Conservation (phyloP, 1,140 invertebrate species). For the Reticulitermes speratus region DNA sequence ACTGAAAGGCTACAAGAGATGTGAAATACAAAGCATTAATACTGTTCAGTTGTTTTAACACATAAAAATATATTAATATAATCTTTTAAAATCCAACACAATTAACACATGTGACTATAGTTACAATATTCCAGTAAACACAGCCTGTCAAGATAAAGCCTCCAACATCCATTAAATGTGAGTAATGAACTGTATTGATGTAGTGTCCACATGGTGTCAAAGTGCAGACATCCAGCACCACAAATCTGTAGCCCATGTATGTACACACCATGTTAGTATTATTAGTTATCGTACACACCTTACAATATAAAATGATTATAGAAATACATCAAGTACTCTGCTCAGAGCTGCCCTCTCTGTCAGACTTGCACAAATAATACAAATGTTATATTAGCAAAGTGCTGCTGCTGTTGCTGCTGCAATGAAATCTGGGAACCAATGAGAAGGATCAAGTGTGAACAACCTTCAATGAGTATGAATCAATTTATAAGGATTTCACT, state of each 20-base stretch:
- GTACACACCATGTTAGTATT: not conserved
- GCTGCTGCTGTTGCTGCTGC: no score
- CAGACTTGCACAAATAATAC: no score
- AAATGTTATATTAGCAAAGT: no score
- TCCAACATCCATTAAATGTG: not conserved
- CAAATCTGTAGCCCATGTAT: not conserved
- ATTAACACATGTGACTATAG: conserved; percentile 21
- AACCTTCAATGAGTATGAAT: no score
- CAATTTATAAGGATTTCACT: no score
- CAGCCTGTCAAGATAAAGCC: conserved; percentile 22
- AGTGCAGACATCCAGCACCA: not conserved
- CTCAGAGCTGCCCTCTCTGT: no score
- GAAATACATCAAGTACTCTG: no score
- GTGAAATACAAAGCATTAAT: no score
- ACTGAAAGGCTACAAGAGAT: no score
- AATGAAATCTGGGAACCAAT: no score
- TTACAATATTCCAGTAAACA: not conserved
- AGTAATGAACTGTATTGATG: not conserved
- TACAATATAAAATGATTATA: no score
- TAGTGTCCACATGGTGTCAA: not conserved
- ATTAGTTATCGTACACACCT: not conserved
- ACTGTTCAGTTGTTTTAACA: not conserved
- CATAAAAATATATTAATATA: conserved; percentile 20
- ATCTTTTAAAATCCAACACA: conserved; percentile 18
- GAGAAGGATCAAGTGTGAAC: no score